phyloP scores from a whole-genome alignment of 2,113 vertebrate species.

The Theristicus caerulescens region DNA sequence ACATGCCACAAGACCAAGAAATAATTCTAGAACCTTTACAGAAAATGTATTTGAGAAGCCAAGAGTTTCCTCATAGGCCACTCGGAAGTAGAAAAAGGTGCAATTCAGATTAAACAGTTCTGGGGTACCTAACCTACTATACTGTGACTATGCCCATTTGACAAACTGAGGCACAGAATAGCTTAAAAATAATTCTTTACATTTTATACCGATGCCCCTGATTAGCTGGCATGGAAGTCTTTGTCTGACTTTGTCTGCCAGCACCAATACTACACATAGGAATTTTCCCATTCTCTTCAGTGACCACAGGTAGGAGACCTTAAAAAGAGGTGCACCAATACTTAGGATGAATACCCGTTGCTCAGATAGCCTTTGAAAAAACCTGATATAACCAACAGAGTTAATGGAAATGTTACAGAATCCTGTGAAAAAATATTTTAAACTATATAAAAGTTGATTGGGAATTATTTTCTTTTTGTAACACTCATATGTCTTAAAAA shows the following conservation, averaged over 20 bases:
- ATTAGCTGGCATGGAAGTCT: neutral
- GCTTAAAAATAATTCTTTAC: neutral
- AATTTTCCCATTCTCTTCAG: neutral
- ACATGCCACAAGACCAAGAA: neutral
- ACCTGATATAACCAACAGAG: neutral
- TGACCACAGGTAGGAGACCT: neutral
- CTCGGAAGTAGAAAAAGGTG: neutral
- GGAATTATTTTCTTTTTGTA: neutral
- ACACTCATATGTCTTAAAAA: neutral
- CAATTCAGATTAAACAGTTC: neutral
- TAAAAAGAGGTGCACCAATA: neutral
- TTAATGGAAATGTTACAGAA: neutral
- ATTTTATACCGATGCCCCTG: neutral
- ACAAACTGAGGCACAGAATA: neutral
- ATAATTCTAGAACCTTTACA: neutral
- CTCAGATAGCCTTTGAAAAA: neutral
- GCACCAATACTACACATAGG: neutral
- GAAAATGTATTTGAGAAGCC: neutral
- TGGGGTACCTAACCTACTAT: neutral
- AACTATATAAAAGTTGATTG: neutral
- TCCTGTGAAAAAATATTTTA: neutral
- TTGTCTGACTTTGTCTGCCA: neutral
- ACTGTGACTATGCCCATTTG: neutral
- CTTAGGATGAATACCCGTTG: neutral
- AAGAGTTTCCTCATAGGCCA: neutral